Evolutionary conservation across 2,113 vertebrate species (phyloP).

Genomic region (Myrmecobius fasciatus): DNA sequence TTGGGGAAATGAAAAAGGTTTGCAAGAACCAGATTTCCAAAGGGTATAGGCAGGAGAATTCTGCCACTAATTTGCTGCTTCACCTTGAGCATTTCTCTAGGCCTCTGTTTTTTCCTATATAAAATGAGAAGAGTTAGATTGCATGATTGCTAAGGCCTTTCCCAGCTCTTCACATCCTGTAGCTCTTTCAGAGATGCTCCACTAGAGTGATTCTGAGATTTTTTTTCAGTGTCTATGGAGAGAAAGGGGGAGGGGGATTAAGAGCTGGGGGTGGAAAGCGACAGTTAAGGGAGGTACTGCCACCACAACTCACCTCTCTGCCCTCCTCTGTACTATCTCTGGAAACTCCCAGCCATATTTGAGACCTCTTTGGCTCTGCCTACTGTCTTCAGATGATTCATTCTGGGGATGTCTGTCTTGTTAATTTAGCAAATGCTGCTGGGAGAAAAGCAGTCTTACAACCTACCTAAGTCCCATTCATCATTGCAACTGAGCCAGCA

Average conservation of each 20-base stretch:
- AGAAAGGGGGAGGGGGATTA: constrained; percentile 13
- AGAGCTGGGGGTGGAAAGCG: neutral
- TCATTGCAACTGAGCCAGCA: neutral
- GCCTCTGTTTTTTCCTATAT: neutral
- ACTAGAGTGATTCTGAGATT: neutral
- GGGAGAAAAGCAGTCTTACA: neutral
- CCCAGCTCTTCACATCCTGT: neutral
- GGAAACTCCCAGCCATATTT: neutral
- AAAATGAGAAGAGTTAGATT: neutral
- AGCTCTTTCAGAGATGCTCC: neutral
- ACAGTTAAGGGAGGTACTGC: neutral
- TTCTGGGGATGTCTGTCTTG: neutral
- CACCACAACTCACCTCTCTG: neutral
- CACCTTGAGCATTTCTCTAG: neutral
- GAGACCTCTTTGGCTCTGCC: neutral
- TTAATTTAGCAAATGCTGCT: neutral
- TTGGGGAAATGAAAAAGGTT: neutral
- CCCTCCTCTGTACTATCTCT: neutral
- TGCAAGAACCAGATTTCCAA: neutral
- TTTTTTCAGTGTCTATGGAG: neutral
- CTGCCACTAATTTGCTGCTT: neutral
- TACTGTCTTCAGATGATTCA: neutral
- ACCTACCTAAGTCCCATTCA: neutral
- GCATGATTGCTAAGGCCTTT: neutral
- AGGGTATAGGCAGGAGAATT: neutral